phyloP scores from a whole-genome alignment of 2,797 vertebrate species.

The Silurus aristotelis region DNA sequence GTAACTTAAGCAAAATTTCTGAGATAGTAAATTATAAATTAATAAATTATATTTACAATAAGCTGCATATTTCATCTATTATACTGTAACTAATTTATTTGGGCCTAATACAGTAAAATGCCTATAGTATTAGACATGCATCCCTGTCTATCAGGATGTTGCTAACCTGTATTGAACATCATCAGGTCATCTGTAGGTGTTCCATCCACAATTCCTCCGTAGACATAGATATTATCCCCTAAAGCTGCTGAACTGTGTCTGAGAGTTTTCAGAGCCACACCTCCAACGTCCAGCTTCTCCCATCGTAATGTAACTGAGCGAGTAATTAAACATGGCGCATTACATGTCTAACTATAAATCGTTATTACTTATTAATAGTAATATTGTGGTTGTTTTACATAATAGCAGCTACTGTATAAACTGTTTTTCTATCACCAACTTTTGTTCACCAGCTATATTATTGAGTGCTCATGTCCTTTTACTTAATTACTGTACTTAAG shows the following conservation, averaged over 20 bases:
- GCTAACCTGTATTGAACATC: constrained; percentile 76
- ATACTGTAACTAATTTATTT: not conserved
- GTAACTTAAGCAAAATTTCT: not conserved
- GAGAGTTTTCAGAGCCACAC: constrained; percentile 64
- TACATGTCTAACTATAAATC: not conserved
- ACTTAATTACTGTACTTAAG: too few species aligned
- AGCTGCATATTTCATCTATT: not conserved
- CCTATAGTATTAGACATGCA: not conserved
- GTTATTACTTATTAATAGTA: too few species aligned
- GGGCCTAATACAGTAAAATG: too few species aligned
- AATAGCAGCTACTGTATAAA: too few species aligned
- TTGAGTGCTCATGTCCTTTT: too few species aligned
- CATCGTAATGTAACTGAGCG: constrained; percentile 71
- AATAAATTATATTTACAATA: not conserved
- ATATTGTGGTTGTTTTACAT: too few species aligned
- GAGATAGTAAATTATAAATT: too few species aligned
- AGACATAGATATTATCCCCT: constrained; percentile 75
- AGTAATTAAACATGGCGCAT: not conserved
- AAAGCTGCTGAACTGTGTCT: constrained; percentile 66
- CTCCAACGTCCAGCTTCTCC: constrained; percentile 64
- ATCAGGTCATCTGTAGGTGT: constrained; percentile 68
- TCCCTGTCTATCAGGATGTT: not conserved
- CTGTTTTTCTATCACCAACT: too few species aligned
- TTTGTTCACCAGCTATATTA: too few species aligned
- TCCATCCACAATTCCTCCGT: constrained; percentile 67